Evolutionary conservation across 2,797 vertebrate genomes (phyloP).

Genomic region (Botia almorhae): DNA sequence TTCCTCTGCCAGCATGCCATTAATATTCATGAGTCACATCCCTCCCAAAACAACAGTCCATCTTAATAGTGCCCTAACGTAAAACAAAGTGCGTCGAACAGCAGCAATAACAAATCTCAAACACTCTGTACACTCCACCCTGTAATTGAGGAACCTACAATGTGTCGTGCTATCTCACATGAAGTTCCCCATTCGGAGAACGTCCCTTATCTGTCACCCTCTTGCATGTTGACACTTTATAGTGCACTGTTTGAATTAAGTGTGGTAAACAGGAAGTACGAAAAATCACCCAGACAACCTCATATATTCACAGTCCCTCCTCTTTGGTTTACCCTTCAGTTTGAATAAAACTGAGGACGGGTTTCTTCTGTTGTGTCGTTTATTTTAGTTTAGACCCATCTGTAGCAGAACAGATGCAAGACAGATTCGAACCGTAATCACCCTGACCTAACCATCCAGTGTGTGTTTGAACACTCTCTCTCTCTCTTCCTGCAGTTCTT

Average conservation of each 20-base stretch:
- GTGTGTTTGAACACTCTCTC: slow-evolving; percentile 48
- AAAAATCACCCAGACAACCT: slow-evolving; percentile 60
- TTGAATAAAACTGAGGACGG: slow-evolving; percentile 47
- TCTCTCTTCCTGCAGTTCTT: slow-evolving; percentile 87
- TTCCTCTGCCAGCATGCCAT: neutral
- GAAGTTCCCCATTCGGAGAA: slow-evolving; percentile 50
- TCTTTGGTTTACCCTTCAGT: slow-evolving; percentile 50
- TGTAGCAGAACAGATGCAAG: slow-evolving; percentile 1
- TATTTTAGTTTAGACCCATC: slow-evolving; percentile 1
- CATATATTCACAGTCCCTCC: slow-evolving; percentile 57
- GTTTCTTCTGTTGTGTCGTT: slow-evolving; percentile 1
- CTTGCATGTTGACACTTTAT: neutral
- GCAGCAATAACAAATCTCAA: slow-evolving; percentile 6
- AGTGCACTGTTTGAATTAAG: slow-evolving; percentile 40
- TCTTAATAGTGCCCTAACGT: neutral
- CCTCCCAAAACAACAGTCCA: neutral
- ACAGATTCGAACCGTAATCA: neutral
- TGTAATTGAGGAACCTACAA: slow-evolving; percentile 40
- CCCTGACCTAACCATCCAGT: slow-evolving; percentile 27
- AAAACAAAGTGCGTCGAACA: neutral
- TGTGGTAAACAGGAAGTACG: slow-evolving; percentile 75
- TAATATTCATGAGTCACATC: slow-evolving; percentile 14
- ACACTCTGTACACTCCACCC: neutral
- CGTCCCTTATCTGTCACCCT: slow-evolving; percentile 2
- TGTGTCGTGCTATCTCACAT: slow-evolving; percentile 25